Base-by-base conservation (phyloP, 2,797 vertebrate species). In the Gymnothorax reevesii region DNA sequence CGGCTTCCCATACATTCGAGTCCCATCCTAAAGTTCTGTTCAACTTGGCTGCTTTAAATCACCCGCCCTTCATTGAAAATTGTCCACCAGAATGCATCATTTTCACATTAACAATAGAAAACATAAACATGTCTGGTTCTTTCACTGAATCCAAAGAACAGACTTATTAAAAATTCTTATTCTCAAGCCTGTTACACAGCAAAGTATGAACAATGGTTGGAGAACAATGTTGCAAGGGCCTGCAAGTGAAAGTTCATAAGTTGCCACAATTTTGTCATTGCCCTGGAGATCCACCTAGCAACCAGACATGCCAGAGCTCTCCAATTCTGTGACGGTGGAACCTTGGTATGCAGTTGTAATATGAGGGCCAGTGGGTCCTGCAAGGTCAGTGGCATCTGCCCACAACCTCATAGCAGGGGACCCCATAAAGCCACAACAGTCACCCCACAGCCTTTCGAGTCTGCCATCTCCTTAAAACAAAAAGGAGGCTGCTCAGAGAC, bases 381-480 rank as follows among this genome's bases (percentile, higher is more conserved):
- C 52, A 33, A 22, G 62, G 54, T 27, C 52, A 71, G 69, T 20
- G n/a, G 60, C 27, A 20, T 49, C 60, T 15, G 33, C 33, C 59
- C 10, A 20, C 42, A 10, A 3, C 22, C 62, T 84, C 62, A 84
- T 52, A 57, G 83, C 83, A 42, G 49, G 25, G 66, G 52, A 7
- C 84, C 6, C 22, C 27, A 57, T 84, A 84, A 84, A 77, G 73
- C 52, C 84, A 17, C 7, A 25, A 7, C 57, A 79, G 57, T 83
- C 82, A 42, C 64, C 49, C 52, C 0, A 17, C 83, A 73, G 79
- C 73, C 84, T 22, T 80, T 60, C 4, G 15, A 33, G 27, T 80
- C 52, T n/a, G 15, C 66, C 59, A 64, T 86, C 84, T 85, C 62
- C 69, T 55, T 75, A 85, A 85, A 80, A 57, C 52, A 73, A 85